Evolutionary conservation across 2,888 invertebrate species (phyloP), one percentile per base, ranked within the genome.

Genomic region (Thecophora atra): DNA sequence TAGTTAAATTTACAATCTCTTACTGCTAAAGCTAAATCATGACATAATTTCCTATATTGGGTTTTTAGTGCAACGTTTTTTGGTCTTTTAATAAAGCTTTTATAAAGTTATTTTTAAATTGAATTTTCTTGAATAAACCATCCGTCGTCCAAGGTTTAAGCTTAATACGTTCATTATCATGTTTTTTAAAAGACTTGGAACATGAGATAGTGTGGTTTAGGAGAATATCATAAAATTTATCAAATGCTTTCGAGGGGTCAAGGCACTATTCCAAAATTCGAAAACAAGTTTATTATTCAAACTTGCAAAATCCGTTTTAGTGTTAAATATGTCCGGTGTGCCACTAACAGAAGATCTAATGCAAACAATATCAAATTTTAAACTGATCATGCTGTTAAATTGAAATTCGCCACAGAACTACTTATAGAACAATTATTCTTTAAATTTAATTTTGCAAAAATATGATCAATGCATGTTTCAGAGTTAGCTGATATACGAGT

Each of bases 381-480:
- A 11, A 37, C 3, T 37, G 11, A 11, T 37, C 37, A 37, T 37
- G 37, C 37, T 11, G 37, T 8, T 1, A 37, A 8, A 37, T 37
- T 37, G 6, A 37, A 37, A 37, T 37, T 11, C 11, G 37, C 37
- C 6, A 37, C 11, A 37, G 37, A 8, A 11, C 37, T 37, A 37
- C 37, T 8, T 8, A 37, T 11, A 37, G 37, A 37, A 11, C 11
- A 8, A 37, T 6, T 37, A 37, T 6, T 2, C 11, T 37, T 37
- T 6, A 6, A 37, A 1, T 37, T 37, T 11, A 37, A 37, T 11
- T 37, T 37, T 8, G 37, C 24, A 30, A 70, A 58, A 30, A 70
- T 51, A 44, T 63, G 70, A 11, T 63, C 63, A 63, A 63, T 63
- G 37, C 70, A 70, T 2, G 70, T 37, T 26, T 21, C 30, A 24